A percentile compares a stretch with the other conserved stretches of the same genome.
Evolutionary conservation across 2,797 vertebrate species (phyloP).

Genomic region (Rhinoraja longicauda): DNA sequence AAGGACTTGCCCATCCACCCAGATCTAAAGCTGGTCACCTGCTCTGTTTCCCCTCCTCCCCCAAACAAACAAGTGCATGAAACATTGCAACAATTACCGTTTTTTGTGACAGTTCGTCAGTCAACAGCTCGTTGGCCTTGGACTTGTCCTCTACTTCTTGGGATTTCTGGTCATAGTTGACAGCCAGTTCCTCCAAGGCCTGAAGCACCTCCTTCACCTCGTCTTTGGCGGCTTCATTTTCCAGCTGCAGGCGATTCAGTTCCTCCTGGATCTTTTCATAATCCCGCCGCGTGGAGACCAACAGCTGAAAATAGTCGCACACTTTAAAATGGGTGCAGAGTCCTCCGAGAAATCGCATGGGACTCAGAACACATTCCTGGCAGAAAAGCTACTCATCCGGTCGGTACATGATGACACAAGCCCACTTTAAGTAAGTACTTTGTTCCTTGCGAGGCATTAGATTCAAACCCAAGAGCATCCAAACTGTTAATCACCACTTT

Average conservation of each 20-base stretch:
- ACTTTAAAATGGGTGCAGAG: not conserved
- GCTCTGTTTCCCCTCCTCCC: not conserved
- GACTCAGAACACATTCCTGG: not conserved
- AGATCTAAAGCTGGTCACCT: not conserved
- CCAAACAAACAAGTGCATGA: not conserved
- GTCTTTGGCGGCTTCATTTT: constrained; percentile 80
- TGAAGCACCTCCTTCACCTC: constrained; percentile 97
- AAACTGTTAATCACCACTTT: not conserved
- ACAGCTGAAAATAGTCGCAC: constrained; percentile 58
- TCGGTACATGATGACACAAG: no score
- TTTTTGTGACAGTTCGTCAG: constrained; percentile 79
- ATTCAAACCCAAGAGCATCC: not conserved
- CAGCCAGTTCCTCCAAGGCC: constrained; percentile 89
- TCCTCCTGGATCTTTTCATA: constrained; percentile 85
- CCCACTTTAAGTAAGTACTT: not conserved
- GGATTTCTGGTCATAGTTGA: constrained; percentile 97
- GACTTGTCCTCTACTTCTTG: constrained; percentile 85
- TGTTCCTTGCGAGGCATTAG: not conserved
- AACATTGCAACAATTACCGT: constrained; percentile 55
- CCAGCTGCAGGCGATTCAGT: constrained; percentile 75
- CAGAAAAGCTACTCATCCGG: not conserved
- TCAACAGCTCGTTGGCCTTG: constrained; percentile 72
- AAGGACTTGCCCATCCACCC: no score
- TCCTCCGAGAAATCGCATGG: not conserved
- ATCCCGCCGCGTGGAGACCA: constrained; percentile 74